Evolutionary conservation across 2,888 invertebrate species (phyloP), one percentile per base, ranked within the genome.

Genomic region (Agrotis segetum): DNA sequence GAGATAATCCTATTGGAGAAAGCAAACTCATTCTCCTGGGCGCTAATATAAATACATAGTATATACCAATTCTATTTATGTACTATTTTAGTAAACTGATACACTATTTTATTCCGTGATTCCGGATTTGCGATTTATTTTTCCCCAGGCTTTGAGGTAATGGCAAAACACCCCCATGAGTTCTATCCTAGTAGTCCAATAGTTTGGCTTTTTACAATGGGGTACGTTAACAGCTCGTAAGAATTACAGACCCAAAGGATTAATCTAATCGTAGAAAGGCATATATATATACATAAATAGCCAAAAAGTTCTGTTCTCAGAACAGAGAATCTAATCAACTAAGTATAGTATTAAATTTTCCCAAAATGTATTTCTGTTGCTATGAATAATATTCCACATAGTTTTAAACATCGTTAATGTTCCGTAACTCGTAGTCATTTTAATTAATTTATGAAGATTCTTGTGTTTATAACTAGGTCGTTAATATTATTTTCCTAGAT

Each of bases 191-290:
- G 56, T 46, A 71, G 34, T 77, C 50, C 50, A 74, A 70, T 46
- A 55, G 44, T 67, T 61, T 24, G 34, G 3, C 13, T 49, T 16
- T 67, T 46, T 24, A 74, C 71, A 61, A 60, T 13, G 24, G 29
- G 9, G 53, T 21, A 69, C 44, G 29, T 40, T 74, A 61, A 61
- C 56, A 56, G 24, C 49, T 56, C 40, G 11, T 50, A 78, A 71
- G 72, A 74, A 61, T 61, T 58, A 74, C 21, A 29, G 71, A 52
- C 78, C 78, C 50, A 56, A 78, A 56, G 61, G 60, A 46, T 47
- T 50, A 50, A 56, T 71, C 40, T 71, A 61, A 74, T 29, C 40
- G 46, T 40, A 61, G 17, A 61, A 77, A 71, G 24, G 24, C 16
- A n/a, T 52, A 17, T 24, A 44, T 59, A 44, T 24, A n/a, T 19